Evolutionary conservation across 2,797 vertebrate species (phyloP).

Genomic region (Thripadectes ignobilis): DNA sequence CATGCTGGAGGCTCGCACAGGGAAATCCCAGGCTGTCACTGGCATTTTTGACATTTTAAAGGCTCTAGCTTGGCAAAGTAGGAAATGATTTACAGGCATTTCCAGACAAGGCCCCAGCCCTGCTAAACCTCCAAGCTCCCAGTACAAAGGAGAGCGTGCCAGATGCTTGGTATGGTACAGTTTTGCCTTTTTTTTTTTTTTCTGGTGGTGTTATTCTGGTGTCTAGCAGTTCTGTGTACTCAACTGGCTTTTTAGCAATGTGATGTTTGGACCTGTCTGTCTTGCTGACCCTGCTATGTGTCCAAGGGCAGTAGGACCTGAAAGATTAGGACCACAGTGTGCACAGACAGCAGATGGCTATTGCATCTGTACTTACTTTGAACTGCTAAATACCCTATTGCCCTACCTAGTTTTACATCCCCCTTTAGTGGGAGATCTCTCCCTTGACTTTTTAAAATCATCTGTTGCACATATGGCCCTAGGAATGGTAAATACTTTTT

Average conservation of each 20-base stretch:
- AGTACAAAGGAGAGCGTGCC: neutral
- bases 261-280: neutral
- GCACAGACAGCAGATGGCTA: constrained; percentile 50
- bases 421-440: neutral
- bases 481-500: constrained; percentile 1
- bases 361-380: constrained; percentile 42
- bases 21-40: neutral
- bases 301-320: neutral
- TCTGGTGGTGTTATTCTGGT: neutral
- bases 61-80: neutral
- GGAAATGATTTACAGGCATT: constrained; percentile 28
- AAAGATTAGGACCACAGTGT: neutral
- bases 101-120: neutral
- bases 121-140: neutral
- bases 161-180: neutral
- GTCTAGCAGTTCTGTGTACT: neutral
- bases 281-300: neutral
- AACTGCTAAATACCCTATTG: constrained; percentile 34
- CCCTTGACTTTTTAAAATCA: constrained; percentile 15
- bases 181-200: neutral
- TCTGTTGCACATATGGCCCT: constrained; percentile 35
- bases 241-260: neutral
- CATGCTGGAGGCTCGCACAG: neutral
- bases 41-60: constrained; percentile 23
- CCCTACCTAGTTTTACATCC: constrained; percentile 29